Percentiles rank a stretch among this genome's conserved stretches.
phyloP scores from a whole-genome alignment of 2,797 vertebrate genomes.

The Esox lucius region DNA sequence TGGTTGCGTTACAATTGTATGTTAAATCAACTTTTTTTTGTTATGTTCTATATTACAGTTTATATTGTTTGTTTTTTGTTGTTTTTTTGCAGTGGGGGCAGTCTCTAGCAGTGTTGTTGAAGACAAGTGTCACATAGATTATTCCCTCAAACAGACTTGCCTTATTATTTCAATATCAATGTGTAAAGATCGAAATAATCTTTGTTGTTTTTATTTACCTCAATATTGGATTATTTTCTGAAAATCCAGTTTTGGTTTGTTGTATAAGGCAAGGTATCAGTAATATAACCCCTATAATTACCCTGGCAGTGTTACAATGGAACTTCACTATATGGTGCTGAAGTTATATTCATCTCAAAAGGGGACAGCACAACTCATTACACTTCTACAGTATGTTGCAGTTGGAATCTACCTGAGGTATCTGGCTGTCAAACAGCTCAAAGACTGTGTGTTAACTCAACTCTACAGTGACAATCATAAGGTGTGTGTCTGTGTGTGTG shows the following conservation, averaged over 20 bases:
- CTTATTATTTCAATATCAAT: conserved; percentile 3
- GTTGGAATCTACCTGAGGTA: background rate
- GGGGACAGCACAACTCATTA: conserved; percentile 6
- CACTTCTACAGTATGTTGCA: background rate
- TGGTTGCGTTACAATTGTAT: no score
- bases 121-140: conserved; percentile 6
- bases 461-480: conserved; percentile 19
- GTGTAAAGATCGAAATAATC: background rate
- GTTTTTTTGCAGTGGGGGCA: background rate
- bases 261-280: no score
- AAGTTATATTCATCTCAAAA: background rate
- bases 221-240: background rate
- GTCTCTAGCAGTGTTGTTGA: background rate
- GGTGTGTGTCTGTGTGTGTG: background rate
- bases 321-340: background rate
- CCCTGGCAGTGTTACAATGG: background rate
- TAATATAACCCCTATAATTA: background rate
- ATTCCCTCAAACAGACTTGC: conserved; percentile 7
- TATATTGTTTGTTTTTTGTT: no score
- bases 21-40: no score
- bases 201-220: background rate
- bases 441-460: conserved; percentile 11
- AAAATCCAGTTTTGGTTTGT: background rate
- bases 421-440: conserved; percentile 20
- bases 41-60: no score